Evolutionary conservation across 2,888 invertebrate species (phyloP), one percentile per base, ranked within the genome.

Genomic region (Erannis defoliaria): DNA sequence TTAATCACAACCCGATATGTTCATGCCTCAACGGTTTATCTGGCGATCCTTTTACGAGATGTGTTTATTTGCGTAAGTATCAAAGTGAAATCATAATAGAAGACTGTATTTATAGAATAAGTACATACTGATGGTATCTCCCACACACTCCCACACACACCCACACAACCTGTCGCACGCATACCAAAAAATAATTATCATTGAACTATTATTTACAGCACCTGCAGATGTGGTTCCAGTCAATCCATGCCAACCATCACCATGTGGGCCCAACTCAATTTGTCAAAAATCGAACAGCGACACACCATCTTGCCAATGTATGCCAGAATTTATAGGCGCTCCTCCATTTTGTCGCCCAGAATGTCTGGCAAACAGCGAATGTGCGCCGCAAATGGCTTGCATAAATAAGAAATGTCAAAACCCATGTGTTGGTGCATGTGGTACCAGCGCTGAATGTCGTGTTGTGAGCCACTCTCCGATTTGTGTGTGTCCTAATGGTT

Each of bases 1-100:
- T 97, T 42, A 96, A 96, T 77, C 97, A 97, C 79, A 94, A 95
- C 76, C 96, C 97, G 6, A 94, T 95, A 70, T 97, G 97, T 77
- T 94, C 93, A 33, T 97, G 97, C 77, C 89, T 94, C 42, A 86
- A 93, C 5, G 94, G 94, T 38, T 93, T 93, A 75, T 94, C 95
- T n/a, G 96, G 96, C 62, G 95, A 96, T 90, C 95, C 95, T 21
- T 95, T 95, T 74, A 91, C 94, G 54, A 93, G 94, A 89, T 96
- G 95, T 72, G 86, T 89, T 51, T 75, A 76, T 55, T 89, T 86
- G 68, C 87, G 94, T 94, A 88, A 92, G 93, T 88, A 12, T 45
- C 55, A 19, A n/a, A 18, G 16, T 26, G 33, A n/a, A 16, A 35
- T 33, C 14, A 33, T 14, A 16, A 16, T 4, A 35, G 2, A 35